Evolutionary conservation across 2,113 vertebrate species (phyloP).

Genomic region (Cheilinus undulatus): DNA sequence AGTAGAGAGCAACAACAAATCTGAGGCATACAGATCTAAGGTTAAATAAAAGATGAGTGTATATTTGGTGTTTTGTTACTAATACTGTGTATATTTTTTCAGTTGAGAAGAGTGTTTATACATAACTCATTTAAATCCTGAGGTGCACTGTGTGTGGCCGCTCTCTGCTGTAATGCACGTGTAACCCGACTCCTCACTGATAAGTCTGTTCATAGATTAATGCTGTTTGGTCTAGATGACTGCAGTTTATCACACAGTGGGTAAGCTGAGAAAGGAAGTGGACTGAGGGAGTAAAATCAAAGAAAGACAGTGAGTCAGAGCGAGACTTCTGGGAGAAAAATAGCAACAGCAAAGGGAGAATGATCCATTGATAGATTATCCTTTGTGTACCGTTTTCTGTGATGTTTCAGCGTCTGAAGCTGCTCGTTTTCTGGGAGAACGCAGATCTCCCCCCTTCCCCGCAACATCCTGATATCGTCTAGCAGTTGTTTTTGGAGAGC

Average conservation of each 20-base stretch:
- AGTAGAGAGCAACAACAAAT: slow-evolving; percentile 13
- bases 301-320: slow-evolving; percentile 22
- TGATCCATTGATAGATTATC: slow-evolving; percentile 31
- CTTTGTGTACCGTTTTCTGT: slow-evolving; percentile 23
- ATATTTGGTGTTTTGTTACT: slow-evolving; percentile 1
- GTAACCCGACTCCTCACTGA: slow-evolving; percentile 44
- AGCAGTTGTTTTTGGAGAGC: slow-evolving; percentile 26
- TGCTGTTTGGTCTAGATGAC: slow-evolving; percentile 23
- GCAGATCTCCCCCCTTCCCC: slow-evolving; percentile 11
- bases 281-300: slow-evolving; percentile 28
- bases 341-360: slow-evolving; percentile 10
- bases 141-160: slow-evolving; percentile 32
- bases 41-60: slow-evolving; percentile 20
- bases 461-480: slow-evolving; percentile 7
- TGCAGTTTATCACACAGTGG: slow-evolving; percentile 17
- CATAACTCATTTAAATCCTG: slow-evolving; percentile 8
- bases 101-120: neutral
- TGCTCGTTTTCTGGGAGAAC: slow-evolving; percentile 23
- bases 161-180: slow-evolving; percentile 37
- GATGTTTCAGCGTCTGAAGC: slow-evolving; percentile 26
- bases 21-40: neutral
- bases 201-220: slow-evolving; percentile 39
- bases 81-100: neutral
- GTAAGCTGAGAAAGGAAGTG: slow-evolving; percentile 17
- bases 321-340: neutral